A percentile compares a stretch with the other conserved stretches of the same genome.
Conservation (phyloP, 2,113 vertebrate genomes). For the Rhagologus leucostigma region DNA sequence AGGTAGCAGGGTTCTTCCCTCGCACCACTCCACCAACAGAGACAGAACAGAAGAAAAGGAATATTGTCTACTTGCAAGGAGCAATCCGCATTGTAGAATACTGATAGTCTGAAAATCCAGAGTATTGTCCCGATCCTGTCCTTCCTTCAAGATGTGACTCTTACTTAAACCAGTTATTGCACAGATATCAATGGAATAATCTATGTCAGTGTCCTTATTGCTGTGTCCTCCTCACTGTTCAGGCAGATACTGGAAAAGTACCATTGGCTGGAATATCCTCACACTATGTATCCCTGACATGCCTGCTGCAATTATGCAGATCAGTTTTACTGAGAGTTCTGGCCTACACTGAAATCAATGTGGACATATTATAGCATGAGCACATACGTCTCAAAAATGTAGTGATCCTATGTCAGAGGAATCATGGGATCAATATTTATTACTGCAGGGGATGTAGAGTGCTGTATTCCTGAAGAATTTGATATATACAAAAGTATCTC, state of each 20-base stretch:
- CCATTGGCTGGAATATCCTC: not conserved
- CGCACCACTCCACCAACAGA: not conserved
- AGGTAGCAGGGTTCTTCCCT: not conserved
- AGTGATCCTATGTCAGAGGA: not conserved
- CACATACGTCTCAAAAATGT: not conserved
- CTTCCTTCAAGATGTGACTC: not conserved
- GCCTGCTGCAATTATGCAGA: not conserved
- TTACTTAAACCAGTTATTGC: not conserved
- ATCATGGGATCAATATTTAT: not conserved
- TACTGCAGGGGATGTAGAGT: not conserved
- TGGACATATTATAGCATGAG: not conserved
- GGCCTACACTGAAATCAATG: not conserved
- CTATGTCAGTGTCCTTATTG: not conserved
- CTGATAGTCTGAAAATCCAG: not conserved
- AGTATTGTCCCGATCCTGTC: not conserved
- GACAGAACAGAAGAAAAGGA: not conserved
- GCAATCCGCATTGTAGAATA: not conserved
- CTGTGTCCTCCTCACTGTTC: not conserved
- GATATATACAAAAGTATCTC: not conserved
- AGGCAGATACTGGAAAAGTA: not conserved
- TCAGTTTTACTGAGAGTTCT: not conserved
- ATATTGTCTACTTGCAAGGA: not conserved
- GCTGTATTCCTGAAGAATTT: not conserved
- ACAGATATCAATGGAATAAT: not conserved
- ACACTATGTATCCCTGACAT: not conserved